Evolutionary conservation across 2,888 invertebrate species (phyloP), one percentile per base, ranked within the genome.

Genomic region (Hydroisotoma schaefferi): DNA sequence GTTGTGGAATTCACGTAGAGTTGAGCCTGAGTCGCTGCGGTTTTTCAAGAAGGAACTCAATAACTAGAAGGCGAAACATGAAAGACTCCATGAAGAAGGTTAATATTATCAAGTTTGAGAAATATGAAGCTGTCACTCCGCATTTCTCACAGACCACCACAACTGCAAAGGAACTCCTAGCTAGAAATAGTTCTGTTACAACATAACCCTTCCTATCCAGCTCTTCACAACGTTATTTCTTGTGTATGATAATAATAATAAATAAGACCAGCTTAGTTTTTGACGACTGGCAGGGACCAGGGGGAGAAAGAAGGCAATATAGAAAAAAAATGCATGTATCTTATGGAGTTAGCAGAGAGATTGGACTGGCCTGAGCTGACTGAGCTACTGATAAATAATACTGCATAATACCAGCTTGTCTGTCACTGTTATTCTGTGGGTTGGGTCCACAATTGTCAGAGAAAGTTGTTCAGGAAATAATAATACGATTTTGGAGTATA

Each of bases 71-170:
- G n/a, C 4, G 40, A 20, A 40, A 40, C 40, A 5, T 20, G n/a
- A 15, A 40, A 20, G 40, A 40, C 6, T 10, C 8, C 6, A 33
- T 33, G 33, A 33, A 40, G 40, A 8, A 5, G 40, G n/a, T 5
- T 40, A 25, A 44, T 25, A 18, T 51, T 52, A 53, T 18, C 27
- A 40, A 53, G 53, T 53, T 53, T 29, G 23, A 23, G 26, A 18
- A 40, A 27, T 33, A 27, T 2, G 27, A 26, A 27, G 8, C 53
- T 40, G 27, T 53, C 43, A 53, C 40, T 53, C 20, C 5, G 20
- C 20, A 40, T 40, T 40, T 40, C 40, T 15, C n/a, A 18, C 40
- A 40, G 5, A 40, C 40, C n/a, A 33, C 8, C 33, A 8, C 15
- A 33, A 33, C 33, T 33, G 8, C 15, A 33, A n/a, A n/a, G n/a